phyloP scores from a whole-genome alignment of 35 echinoderm and acorn worm genomes.

The Apostichopus parvimensis region DNA sequence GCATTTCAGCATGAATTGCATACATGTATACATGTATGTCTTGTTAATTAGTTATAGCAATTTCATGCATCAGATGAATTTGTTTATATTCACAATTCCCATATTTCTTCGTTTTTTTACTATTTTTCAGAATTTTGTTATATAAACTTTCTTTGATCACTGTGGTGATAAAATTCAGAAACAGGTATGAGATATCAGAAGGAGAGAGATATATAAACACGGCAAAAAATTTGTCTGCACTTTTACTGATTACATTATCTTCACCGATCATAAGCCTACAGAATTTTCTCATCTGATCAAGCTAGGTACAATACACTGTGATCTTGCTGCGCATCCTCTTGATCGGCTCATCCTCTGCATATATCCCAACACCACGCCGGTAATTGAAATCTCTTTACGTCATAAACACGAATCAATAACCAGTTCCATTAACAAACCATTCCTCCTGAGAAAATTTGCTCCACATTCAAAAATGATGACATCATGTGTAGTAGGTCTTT shows the following conservation, averaged over 20 bases:
- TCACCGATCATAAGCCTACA: background rate
- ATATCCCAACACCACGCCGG: constrained; percentile 5
- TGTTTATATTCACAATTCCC: background rate
- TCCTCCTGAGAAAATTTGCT: constrained; percentile 49
- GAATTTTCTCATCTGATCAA: background rate
- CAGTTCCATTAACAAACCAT: constrained; percentile 50
- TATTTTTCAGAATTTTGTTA: background rate
- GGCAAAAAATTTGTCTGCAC: constrained; percentile 9
- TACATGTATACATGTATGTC: too few species aligned
- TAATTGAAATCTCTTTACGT: constrained; percentile 52
- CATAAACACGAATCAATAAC: constrained; percentile 42
- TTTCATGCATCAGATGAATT: background rate
- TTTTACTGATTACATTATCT: constrained; percentile 3
- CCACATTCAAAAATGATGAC: constrained; percentile 29
- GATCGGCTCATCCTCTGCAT: background rate
- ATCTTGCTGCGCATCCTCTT: background rate
- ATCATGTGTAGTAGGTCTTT: constrained; percentile 17
- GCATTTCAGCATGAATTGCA: too few species aligned
- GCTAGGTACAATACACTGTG: background rate
- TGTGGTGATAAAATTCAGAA: background rate
- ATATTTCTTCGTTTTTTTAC: background rate
- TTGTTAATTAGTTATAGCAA: background rate
- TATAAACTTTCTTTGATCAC: background rate
- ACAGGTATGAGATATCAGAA: background rate
- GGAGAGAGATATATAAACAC: background rate